Conservation (phyloP, 2,888 invertebrate species). For the Acleris cristana region DNA sequence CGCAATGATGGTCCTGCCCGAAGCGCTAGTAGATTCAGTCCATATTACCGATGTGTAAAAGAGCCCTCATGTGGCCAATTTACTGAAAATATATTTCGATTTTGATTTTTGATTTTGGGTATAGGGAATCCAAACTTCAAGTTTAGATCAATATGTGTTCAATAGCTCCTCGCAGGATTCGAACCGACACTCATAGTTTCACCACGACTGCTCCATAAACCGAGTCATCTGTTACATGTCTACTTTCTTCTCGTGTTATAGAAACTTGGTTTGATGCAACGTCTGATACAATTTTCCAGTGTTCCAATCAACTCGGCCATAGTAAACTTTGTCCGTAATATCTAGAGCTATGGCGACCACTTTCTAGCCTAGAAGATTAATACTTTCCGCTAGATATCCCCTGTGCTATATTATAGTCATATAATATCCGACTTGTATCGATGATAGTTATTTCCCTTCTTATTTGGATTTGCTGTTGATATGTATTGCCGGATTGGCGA, state of each 20-base stretch:
- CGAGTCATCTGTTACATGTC: not conserved
- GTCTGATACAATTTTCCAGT: slow-evolving; percentile 18
- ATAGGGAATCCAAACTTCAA: no score
- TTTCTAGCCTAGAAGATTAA: slow-evolving; percentile 72
- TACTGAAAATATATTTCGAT: no score
- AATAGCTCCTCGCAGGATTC: not conserved
- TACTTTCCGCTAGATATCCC: slow-evolving; percentile 63
- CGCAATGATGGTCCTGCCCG: no score
- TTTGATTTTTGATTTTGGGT: no score
- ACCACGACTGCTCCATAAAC: not conserved
- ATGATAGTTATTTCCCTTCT: no score
- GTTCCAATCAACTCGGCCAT: slow-evolving; percentile 31
- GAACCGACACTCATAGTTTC: not conserved
- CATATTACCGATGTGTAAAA: no score
- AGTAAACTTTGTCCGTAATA: slow-evolving; percentile 13
- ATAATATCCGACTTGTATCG: no score
- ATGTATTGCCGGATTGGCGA: no score
- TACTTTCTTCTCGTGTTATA: slow-evolving; percentile 20
- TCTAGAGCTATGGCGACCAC: slow-evolving; percentile 44
- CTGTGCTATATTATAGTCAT: slow-evolving; percentile 26
- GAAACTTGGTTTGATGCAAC: slow-evolving; percentile 13
- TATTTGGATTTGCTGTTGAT: no score
- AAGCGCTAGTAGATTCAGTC: no score
- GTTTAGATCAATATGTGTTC: no score
- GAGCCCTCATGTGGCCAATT: no score